Conservation (phyloP, 2,888 invertebrate genomes). For the Brachyptera putata region DNA sequence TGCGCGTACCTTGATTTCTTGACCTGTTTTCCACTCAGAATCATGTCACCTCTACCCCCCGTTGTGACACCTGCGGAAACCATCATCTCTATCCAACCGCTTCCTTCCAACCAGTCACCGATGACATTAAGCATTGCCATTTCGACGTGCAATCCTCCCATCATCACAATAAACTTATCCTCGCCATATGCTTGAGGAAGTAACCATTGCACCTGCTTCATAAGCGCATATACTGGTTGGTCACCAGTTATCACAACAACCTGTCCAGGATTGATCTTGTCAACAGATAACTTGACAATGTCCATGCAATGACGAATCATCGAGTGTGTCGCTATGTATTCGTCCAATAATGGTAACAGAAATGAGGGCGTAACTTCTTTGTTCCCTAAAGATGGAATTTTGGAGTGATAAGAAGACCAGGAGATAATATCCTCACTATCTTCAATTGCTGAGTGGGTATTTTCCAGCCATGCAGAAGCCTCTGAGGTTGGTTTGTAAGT, state of each 20-base stretch:
- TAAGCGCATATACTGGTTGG: conserved; percentile 37
- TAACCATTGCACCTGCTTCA: conserved; percentile 38
- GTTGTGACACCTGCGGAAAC: conserved; percentile 35
- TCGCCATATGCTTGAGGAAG: conserved; percentile 38
- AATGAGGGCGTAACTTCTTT: neutral
- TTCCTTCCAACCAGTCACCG: conserved; percentile 35
- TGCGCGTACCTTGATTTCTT: conserved; percentile 31
- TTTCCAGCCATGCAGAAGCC: neutral
- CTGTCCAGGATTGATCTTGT: conserved; percentile 36
- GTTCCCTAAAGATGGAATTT: neutral
- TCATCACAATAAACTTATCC: conserved; percentile 36
- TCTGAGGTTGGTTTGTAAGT: neutral
- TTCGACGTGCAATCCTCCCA: conserved; percentile 39
- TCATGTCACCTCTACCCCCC: conserved; percentile 35
- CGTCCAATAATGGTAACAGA: conserved; percentile 34
- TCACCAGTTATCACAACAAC: conserved; percentile 36
- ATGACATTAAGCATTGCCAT: conserved; percentile 36
- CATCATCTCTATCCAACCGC: conserved; percentile 36
- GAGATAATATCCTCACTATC: neutral
- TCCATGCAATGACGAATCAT: conserved; percentile 36
- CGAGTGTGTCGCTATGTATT: conserved; percentile 32
- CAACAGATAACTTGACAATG: conserved; percentile 20
- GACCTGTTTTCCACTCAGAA: conserved; percentile 23
- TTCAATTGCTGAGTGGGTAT: neutral
- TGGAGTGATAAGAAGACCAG: neutral